Evolutionary conservation across 1,140 invertebrate genomes (phyloP).

Genomic region (Bombus confusus): DNA sequence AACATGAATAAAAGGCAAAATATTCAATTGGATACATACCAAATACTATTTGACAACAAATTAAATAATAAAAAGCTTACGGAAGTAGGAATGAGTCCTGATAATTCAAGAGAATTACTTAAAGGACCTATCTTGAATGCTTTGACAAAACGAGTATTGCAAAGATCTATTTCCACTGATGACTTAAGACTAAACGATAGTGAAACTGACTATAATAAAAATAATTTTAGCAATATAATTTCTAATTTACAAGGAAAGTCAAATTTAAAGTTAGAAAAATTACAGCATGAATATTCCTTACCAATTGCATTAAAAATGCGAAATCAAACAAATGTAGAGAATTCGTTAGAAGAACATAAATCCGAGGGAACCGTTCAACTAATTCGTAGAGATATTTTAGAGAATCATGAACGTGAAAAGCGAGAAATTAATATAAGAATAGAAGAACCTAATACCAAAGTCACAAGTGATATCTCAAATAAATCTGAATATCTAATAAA

Average conservation of each 20-base stretch:
- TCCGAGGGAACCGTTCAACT: constrained; percentile 49
- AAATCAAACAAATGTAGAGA: constrained; percentile 67
- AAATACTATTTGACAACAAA: constrained; percentile 1
- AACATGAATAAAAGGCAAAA: constrained; percentile 35
- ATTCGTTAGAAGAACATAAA: constrained; percentile 35
- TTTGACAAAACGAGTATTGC: constrained; percentile 70
- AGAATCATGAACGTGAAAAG: constrained; percentile 73
- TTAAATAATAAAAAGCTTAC: constrained; percentile 12
- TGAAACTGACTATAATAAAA: constrained; percentile 19
- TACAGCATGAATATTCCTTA: constrained; percentile 56
- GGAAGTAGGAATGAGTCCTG: constrained; percentile 24
- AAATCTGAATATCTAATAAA: constrained; percentile 27
- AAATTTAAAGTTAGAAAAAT: constrained; percentile 28
- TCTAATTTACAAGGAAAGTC: constrained; percentile 17
- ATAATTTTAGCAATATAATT: constrained; percentile 15
- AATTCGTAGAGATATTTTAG: constrained; percentile 71
- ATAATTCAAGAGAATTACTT: constrained; percentile 35
- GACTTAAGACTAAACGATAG: constrained; percentile 29
- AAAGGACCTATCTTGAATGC: constrained; percentile 75
- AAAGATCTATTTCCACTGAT: constrained; percentile 47
- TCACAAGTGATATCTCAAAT: constrained; percentile 22
- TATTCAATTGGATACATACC: constrained; percentile 32
- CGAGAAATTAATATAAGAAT: constrained; percentile 52
- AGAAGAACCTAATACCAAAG: constrained; percentile 24
- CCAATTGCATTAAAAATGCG: constrained; percentile 74